Evolutionary conservation across 1,140 invertebrate species (phyloP).

Genomic region (Lithobius niger): DNA sequence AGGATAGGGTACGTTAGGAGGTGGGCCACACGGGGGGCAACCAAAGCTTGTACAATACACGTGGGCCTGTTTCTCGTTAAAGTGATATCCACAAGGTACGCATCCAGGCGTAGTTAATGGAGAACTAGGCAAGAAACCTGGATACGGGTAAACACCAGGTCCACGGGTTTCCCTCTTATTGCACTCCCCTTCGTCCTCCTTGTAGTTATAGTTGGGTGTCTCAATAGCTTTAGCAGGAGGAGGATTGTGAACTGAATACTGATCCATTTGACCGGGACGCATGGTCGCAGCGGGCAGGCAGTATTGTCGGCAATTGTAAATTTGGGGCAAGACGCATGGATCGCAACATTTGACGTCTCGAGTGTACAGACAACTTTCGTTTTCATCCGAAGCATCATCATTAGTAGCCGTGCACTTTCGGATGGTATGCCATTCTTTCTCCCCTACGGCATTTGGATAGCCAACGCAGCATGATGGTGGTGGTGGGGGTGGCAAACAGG

Average conservation of each 20-base stretch:
- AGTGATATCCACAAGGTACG: background rate
- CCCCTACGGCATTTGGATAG: background rate
- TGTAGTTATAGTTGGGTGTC: background rate
- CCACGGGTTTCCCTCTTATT: background rate
- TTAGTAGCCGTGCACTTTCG: background rate
- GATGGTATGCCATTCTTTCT: background rate
- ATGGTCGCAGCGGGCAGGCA: background rate
- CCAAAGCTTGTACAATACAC: background rate
- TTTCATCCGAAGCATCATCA: background rate
- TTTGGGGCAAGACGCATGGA: background rate
- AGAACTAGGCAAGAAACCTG: background rate
- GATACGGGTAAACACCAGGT: background rate
- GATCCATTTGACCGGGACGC: background rate
- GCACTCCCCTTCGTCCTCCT: background rate
- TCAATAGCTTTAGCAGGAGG: background rate
- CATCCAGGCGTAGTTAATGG: background rate
- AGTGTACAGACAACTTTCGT: background rate
- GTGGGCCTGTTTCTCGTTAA: background rate
- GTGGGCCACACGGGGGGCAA: too few species aligned
- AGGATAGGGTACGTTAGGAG: background rate
- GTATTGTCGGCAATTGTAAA: background rate
- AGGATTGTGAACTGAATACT: background rate
- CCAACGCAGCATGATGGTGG: too few species aligned
- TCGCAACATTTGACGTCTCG: background rate
- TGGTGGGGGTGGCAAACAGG: background rate